Conservation (phyloP, 2,888 invertebrate species). For the Drosophila macrothrix region DNA sequence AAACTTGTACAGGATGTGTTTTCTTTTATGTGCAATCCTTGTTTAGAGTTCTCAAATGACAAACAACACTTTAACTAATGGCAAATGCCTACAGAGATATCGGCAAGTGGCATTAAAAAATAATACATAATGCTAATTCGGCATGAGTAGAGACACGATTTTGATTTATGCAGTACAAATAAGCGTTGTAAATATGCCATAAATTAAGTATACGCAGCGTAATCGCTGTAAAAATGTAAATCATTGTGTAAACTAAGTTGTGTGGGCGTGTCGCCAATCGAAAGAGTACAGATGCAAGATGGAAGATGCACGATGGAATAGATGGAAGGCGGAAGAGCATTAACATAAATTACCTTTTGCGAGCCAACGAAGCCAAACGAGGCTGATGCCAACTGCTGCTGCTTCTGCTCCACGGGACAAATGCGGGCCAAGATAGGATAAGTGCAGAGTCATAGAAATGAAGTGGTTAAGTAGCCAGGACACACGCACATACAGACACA, state of each 20-base stretch:
- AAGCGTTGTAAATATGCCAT: slow-evolving; percentile 70
- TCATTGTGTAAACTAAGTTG: slow-evolving; percentile 73
- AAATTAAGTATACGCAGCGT: slow-evolving; percentile 63
- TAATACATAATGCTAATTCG: slow-evolving; percentile 57
- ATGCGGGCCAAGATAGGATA: slow-evolving; percentile 55
- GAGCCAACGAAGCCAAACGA: slow-evolving; percentile 57
- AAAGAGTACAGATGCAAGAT: slow-evolving; percentile 42
- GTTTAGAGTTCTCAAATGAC: slow-evolving; percentile 46
- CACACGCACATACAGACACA: slow-evolving; percentile 23
- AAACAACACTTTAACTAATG: slow-evolving; percentile 47
- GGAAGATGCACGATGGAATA: slow-evolving; percentile 32
- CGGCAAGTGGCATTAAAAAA: slow-evolving; percentile 24
- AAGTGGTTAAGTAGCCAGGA: slow-evolving; percentile 75
- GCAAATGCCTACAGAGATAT: background rate
- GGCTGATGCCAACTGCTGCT: slow-evolving; percentile 30
- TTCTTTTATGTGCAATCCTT: slow-evolving; percentile 61
- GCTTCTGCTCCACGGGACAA: slow-evolving; percentile 21
- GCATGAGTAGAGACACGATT: slow-evolving; percentile 27
- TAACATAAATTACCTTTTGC: slow-evolving; percentile 80
- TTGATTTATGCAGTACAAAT: slow-evolving; percentile 63
- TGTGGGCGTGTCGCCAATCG: slow-evolving; percentile 9
- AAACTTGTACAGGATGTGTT: slow-evolving; percentile 48
- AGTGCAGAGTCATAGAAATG: slow-evolving; percentile 66
- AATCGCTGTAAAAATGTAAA: slow-evolving; percentile 70
- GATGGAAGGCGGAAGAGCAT: slow-evolving; percentile 58